These are phyloP conservation scores for Diplogasteroides magnus DNA, from an alignment of 1,140 invertebrate species.

Conservation along the genomic window DNA sequence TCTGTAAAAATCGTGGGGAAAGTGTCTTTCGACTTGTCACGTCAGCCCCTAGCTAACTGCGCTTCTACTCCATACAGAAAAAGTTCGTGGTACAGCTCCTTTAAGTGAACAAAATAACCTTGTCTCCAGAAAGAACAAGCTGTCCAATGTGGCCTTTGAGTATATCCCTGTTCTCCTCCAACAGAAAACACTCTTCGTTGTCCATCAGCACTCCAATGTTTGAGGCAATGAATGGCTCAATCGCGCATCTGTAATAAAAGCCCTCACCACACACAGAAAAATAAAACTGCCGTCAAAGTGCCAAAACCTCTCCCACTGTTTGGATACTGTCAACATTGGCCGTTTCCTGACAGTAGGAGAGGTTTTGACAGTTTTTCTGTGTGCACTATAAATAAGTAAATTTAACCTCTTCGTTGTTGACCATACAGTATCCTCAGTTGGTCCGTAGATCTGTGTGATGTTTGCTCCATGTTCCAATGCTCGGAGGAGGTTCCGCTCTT, in stretches of 20 bases:
- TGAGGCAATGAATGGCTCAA: not conserved
- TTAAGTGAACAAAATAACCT: not conserved
- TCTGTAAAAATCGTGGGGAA: no score
- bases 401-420: constrained; percentile 23
- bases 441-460: constrained; percentile 47
- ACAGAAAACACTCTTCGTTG: not conserved
- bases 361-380: constrained; percentile 32
- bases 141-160: not conserved
- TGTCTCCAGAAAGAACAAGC: not conserved
- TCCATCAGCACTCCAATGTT: not conserved
- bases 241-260: not conserved
- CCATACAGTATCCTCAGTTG: constrained; percentile 48
- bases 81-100: not conserved
- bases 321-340: not conserved
- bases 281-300: no score
- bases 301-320: constrained; percentile 24
- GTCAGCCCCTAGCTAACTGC: no score
- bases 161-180: not conserved
- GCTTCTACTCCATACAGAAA: not conserved
- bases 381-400: constrained; percentile 7
- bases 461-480: constrained; percentile 2
- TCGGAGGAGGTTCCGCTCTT: constrained; percentile 4
- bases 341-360: constrained; percentile 12
- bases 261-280: no score
- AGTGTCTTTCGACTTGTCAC: no score